phyloP scores from a whole-genome alignment of 2,888 invertebrate species.

The Tipula vernalis region DNA sequence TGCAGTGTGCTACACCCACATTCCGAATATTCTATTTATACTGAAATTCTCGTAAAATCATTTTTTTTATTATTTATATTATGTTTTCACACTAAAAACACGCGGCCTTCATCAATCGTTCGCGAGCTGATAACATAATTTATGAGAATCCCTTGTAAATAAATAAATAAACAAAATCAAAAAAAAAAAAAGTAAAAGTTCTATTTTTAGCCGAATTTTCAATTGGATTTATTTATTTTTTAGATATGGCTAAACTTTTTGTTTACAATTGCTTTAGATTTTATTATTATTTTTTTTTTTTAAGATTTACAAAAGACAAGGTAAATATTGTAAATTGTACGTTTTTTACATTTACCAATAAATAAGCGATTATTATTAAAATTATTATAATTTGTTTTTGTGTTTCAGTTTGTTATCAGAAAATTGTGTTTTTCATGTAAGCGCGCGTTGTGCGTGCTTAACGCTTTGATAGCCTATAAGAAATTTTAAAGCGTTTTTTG shows the following conservation, averaged over 20 bases:
- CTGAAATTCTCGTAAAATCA: too few species aligned
- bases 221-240: background rate
- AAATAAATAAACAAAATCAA: background rate
- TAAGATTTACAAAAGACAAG: background rate
- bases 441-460: background rate
- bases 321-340: background rate
- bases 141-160: background rate
- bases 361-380: background rate
- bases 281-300: background rate
- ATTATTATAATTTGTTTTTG: background rate
- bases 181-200: background rate
- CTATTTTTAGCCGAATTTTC: background rate
- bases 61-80: background rate
- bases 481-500: background rate
- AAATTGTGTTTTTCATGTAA: background rate
- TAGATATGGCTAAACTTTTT: background rate
- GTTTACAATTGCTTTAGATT: background rate
- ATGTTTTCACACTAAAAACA: background rate
- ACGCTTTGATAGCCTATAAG: background rate
- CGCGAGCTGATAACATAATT: background rate
- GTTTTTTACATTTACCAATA: background rate
- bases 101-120: background rate
- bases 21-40: background rate
- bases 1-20: background rate
- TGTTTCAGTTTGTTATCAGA: background rate